Evolutionary conservation across 2,113 vertebrate genomes (phyloP).

Genomic region (Ameiurus melas): DNA sequence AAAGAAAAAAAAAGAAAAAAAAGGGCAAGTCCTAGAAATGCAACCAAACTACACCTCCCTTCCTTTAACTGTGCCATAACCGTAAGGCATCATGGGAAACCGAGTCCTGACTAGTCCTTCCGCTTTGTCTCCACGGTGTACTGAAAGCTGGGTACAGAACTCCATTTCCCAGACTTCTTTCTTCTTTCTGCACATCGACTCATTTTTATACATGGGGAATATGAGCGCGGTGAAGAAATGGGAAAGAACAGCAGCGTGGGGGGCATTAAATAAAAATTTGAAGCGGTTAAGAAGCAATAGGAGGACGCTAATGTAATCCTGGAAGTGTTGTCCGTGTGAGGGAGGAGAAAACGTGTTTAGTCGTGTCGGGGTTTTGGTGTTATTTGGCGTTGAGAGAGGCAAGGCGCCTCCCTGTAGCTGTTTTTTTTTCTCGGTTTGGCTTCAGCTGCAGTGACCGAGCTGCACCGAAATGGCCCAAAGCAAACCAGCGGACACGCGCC

Average conservation of each 20-base stretch:
- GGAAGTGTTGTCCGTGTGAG: conserved; percentile 9
- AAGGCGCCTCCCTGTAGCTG: conserved; percentile 56
- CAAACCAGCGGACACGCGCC: background rate
- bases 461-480: conserved; percentile 22
- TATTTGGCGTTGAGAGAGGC: conserved; percentile 38
- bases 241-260: conserved; percentile 46
- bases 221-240: conserved; percentile 54
- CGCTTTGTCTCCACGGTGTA: background rate
- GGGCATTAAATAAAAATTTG: conserved; percentile 37
- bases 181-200: conserved; percentile 65
- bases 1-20: background rate
- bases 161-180: conserved; percentile 59
- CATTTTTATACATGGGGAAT: conserved; percentile 56
- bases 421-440: conserved; percentile 48
- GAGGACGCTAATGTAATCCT: background rate
- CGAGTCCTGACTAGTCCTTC: conserved; percentile 18
- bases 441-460: conserved; percentile 50
- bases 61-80: conserved; percentile 27
- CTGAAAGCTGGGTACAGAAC: conserved; percentile 42
- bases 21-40: conserved; percentile 30
- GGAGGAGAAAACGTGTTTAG: background rate
- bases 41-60: conserved; percentile 54
- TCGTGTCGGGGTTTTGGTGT: conserved; percentile 34
- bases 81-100: conserved; percentile 61
- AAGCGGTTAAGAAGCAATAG: background rate